Conservation (phyloP, 2,113 vertebrate species). For the Caracal caracal region DNA sequence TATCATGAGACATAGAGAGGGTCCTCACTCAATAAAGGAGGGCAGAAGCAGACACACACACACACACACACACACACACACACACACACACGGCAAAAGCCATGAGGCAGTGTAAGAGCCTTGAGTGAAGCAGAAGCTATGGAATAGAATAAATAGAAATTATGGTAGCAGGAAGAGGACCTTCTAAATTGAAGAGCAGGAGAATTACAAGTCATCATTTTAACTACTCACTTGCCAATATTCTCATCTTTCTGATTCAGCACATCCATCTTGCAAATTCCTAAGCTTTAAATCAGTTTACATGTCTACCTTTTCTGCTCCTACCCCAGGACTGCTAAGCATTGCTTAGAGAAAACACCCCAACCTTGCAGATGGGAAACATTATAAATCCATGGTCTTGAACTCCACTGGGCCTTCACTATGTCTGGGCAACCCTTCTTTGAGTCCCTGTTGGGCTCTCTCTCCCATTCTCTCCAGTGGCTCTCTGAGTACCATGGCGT, state of each 20-base stretch:
- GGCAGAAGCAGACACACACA: neutral
- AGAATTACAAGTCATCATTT: neutral
- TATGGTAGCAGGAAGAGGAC: neutral
- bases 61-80: neutral
- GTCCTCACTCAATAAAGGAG: neutral
- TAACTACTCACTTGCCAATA: neutral
- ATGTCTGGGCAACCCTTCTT: neutral
- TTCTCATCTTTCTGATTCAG: conserved; percentile 17
- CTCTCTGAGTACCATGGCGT: neutral
- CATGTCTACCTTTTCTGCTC: neutral
- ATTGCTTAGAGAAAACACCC: conserved; percentile 1
- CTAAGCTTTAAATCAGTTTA: neutral
- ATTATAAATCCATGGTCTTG: neutral
- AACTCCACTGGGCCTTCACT: neutral
- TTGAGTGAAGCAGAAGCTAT: conserved; percentile 39
- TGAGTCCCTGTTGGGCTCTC: neutral
- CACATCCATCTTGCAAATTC: neutral
- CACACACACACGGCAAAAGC: neutral
- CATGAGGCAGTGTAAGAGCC: neutral
- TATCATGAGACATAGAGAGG: neutral
- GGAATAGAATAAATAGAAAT: neutral
- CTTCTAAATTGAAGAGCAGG: neutral
- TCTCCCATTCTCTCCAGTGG: neutral
- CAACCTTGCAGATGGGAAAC: neutral
- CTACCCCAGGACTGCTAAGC: neutral